Evolutionary conservation across 1,140 invertebrate genomes (phyloP), one percentile per base, ranked within the genome.

Genomic region (Stegodyphus mimosarum): DNA sequence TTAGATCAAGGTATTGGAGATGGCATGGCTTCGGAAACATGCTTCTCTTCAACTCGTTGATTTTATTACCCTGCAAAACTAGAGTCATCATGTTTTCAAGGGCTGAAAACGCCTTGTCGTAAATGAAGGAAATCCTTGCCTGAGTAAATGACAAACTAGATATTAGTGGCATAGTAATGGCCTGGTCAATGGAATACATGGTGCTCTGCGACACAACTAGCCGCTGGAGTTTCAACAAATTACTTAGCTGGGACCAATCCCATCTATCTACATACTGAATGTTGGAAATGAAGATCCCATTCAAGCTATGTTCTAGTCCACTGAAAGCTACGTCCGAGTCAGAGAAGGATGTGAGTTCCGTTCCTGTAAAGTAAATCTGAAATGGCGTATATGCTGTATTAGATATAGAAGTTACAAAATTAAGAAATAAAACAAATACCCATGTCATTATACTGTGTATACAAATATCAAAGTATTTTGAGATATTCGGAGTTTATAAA

Each of bases 181-280:
- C 55, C 53, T 51, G 13, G 67, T 49, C 71, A 83, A 52, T 10
- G 71, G 52, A 72, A 83, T 67, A 48, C 33, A 33, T 2, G 6
- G 33, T 50, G 10, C 74, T 55, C 7, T 83, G 55, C 3, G 74
- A 53, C 2, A 51, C 6, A 0, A 33, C 7, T 9, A 83, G 48
- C 33, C 17, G 15, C 2, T 51, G 33, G 15, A 52, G 70, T 33
- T 33, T 33, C 33, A 33, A 33, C 33, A 33, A 33, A 13, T 83
- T 83, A 9, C 18, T 50, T 55, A 83, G 6, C 6, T 73, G 70
- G 9, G 15, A n/a, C 70, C 70, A 83, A 15, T 83, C 80, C 80
- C 80, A 83, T 7, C 9, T 17, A 2, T 70, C 55, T n/a, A 83
- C 70, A 15, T 73, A 83, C 4, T 33, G 70, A 9, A 55, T 72